Evolutionary conservation across 1,140 invertebrate genomes (phyloP), one percentile per base, ranked within the genome.

Genomic region (Calosoma granatense): DNA sequence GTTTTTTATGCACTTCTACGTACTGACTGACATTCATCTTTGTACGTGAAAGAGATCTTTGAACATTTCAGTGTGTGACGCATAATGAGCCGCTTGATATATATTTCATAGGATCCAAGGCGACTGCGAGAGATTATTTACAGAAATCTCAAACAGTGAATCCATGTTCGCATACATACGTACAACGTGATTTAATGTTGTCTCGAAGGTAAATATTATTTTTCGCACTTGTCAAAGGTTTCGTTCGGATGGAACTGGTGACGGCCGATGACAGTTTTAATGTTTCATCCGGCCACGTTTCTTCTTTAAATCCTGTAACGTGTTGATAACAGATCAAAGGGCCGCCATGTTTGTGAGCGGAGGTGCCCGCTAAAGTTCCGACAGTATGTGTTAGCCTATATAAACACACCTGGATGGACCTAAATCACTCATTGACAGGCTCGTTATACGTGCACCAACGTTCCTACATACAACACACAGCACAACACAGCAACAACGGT

Each of bases 351-450:
- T 64, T 65, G 63, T 61, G 64, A 56, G n/a, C n/a, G n/a, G n/a
- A n/a, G 26, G n/a, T 63, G 57, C 56, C 57, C 59, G 60, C 53
- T 59, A 51, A 52, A 54, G 51, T 41, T 20, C 51, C 36, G 53
- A 52, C 53, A 51, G 55, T 36, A n/a, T n/a, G n/a, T 22, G 22
- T 20, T 20, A 53, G 22, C 61, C 66, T 63, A 64, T 59, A 62
- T 63, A 67, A 67, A 67, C 63, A 67, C 66, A 67, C 66, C 66
- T 67, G 66, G 66, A 64, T 57, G 54, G 22, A 63, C 63, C 65
- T 67, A 67, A 67, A 67, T 67, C 66, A 65, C 57, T 53, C 60
- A 66, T 66, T 65, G 66, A 66, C 66, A 67, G 61, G 55, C 59
- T 20, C 57, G 56, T 58, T 58, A 54, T 53, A 39, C 41, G 41